Conservation (phyloP, 2,113 vertebrate species). For the Tylochromis polylepis region DNA sequence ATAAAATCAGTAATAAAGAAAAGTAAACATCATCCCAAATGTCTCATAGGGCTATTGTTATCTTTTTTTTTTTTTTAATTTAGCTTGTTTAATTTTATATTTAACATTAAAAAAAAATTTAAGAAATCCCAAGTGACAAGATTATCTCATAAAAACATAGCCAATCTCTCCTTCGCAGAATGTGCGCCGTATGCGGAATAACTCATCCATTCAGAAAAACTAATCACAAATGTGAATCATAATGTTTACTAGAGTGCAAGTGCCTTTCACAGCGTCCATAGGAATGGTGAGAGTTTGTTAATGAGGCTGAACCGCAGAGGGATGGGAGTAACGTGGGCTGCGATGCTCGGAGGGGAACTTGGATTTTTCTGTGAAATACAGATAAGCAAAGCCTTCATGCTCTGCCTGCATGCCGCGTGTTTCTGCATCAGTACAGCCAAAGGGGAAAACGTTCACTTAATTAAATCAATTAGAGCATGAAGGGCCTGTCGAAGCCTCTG, state of each 20-base stretch:
- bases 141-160: neutral
- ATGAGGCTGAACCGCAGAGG: constrained; percentile 23
- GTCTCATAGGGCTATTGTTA: neutral
- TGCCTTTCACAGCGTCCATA: neutral
- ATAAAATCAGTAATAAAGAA: neutral
- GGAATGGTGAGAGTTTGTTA: constrained; percentile 2
- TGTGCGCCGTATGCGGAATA: neutral
- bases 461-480: constrained; percentile 69
- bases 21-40: neutral
- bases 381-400: constrained; percentile 34
- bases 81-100: neutral
- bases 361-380: constrained; percentile 39
- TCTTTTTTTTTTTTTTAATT: neutral
- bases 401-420: constrained; percentile 9
- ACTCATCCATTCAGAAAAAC: neutral
- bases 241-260: neutral
- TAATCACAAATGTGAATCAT: constrained; percentile 2
- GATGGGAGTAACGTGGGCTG: constrained; percentile 9
- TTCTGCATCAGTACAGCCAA: constrained; percentile 33
- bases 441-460: constrained; percentile 50
- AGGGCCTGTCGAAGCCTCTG: constrained; percentile 18
- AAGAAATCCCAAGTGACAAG: neutral
- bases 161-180: neutral
- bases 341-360: constrained; percentile 23
- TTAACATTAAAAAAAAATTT: neutral